Evolutionary conservation across 2,113 vertebrate species (phyloP).

Genomic region (Neomonachus schauinslandi): DNA sequence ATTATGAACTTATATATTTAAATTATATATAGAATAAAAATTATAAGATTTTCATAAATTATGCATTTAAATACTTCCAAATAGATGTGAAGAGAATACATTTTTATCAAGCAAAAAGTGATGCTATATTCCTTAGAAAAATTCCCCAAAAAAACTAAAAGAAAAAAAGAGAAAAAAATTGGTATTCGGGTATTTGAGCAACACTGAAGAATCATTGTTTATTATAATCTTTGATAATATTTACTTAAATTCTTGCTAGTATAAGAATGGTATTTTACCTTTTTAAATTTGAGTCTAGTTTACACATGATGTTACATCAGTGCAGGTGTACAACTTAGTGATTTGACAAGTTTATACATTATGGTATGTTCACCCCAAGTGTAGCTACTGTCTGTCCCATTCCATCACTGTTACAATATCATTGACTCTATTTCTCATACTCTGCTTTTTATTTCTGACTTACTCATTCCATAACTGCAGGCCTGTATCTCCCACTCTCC

Average conservation of each 20-base stretch:
- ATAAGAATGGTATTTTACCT: neutral
- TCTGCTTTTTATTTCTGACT: neutral
- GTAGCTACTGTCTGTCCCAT: neutral
- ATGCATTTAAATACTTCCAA: neutral
- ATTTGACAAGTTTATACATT: neutral
- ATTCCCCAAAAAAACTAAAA: neutral
- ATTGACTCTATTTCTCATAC: neutral
- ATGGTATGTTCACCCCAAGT: neutral
- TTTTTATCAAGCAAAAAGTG: slow-evolving; percentile 9
- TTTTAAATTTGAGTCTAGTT: neutral
- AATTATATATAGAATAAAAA: neutral
- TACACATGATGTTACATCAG: neutral
- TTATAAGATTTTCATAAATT: neutral
- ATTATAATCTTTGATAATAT: slow-evolving; percentile 5
- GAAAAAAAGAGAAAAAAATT: neutral
- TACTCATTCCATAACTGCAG: neutral
- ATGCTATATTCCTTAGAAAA: neutral
- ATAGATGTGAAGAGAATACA: neutral
- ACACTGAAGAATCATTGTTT: slow-evolving; percentile 25
- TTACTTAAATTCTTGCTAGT: slow-evolving; percentile 31
- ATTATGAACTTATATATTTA: slow-evolving; percentile 1
- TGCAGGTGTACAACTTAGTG: neutral
- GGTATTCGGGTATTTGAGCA: neutral
- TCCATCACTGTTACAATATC: neutral
- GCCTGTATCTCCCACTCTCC: neutral